Conservation (phyloP, 1,140 invertebrate genomes). For the Piezodorus guildinii region DNA sequence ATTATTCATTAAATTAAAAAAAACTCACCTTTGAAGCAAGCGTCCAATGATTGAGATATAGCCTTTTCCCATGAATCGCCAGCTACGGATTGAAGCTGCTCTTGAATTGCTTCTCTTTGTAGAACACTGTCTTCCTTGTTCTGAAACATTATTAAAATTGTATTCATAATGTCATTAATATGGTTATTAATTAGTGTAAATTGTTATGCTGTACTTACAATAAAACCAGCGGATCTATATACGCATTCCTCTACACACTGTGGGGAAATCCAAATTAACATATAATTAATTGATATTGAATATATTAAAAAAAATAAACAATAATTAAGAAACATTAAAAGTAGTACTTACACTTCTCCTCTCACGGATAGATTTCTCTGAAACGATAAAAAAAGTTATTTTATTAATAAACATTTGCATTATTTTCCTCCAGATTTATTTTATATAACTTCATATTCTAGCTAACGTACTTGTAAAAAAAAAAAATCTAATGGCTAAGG, state of each 20-base stretch:
- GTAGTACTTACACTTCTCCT: conserved; percentile 17
- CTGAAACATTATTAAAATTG: neutral
- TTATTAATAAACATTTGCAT: no score
- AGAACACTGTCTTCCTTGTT: conserved; percentile 4
- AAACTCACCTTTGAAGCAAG: conserved; percentile 15
- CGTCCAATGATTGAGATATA: neutral
- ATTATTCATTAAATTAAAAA: no score
- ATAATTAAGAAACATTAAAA: no score
- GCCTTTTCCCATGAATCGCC: conserved; percentile 10
- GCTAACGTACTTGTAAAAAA: no score
- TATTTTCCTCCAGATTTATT: no score
- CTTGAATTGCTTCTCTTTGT: conserved; percentile 9
- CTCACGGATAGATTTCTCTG: conserved; percentile 19
- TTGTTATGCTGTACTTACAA: conserved; percentile 8
- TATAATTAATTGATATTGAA: no score
- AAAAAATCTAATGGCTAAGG: no score
- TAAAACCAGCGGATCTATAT: conserved; percentile 19
- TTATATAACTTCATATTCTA: no score
- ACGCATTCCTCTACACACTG: conserved; percentile 23
- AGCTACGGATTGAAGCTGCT: conserved; percentile 8
- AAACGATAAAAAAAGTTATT: neutral
- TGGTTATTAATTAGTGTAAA: no score
- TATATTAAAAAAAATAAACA: neutral
- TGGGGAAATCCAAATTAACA: neutral
- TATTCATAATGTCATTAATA: no score